phyloP scores from a whole-genome alignment of 2,888 invertebrate genomes.

The Orchestes rusci region DNA sequence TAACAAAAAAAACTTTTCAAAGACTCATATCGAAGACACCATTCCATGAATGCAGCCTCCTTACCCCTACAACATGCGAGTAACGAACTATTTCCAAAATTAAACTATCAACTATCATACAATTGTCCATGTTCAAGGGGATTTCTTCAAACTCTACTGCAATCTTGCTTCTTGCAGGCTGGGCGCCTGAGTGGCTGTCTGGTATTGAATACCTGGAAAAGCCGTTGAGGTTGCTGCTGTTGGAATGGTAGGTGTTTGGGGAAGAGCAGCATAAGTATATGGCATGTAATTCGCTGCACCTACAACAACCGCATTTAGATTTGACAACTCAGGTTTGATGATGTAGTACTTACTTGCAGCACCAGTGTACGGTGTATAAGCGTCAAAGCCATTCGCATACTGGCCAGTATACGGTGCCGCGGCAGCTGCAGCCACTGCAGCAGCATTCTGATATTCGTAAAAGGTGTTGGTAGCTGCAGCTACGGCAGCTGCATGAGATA shows the following conservation, averaged over 20 bases:
- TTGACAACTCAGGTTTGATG: neutral
- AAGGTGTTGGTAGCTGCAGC: constrained; percentile 75
- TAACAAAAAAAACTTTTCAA: neutral
- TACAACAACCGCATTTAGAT: too few species aligned
- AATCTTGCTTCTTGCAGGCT: constrained; percentile 71
- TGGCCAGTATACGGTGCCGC: constrained; percentile 65
- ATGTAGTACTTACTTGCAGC: constrained; percentile 53
- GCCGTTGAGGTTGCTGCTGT: constrained; percentile 46
- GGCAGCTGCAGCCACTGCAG: constrained; percentile 58
- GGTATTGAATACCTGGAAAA: constrained; percentile 58
- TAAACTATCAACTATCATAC: constrained; percentile 7
- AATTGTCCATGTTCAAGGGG: neutral
- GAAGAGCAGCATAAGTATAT: constrained; percentile 64
- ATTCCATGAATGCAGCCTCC: neutral
- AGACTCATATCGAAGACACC: neutral
- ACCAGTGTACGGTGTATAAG: constrained; percentile 60
- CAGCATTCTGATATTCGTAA: constrained; percentile 63
- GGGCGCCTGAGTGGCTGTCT: constrained; percentile 53
- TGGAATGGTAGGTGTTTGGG: constrained; percentile 52
- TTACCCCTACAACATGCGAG: neutral
- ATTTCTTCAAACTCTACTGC: constrained; percentile 52
- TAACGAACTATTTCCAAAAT: constrained; percentile 9
- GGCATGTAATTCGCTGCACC: constrained; percentile 62
- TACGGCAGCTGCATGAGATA: constrained; percentile 69
- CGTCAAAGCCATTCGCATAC: constrained; percentile 67